Percentiles rank a stretch among this genome's conserved stretches.
Conservation (phyloP, 1,140 invertebrate genomes). For the Drosophila cardini region DNA sequence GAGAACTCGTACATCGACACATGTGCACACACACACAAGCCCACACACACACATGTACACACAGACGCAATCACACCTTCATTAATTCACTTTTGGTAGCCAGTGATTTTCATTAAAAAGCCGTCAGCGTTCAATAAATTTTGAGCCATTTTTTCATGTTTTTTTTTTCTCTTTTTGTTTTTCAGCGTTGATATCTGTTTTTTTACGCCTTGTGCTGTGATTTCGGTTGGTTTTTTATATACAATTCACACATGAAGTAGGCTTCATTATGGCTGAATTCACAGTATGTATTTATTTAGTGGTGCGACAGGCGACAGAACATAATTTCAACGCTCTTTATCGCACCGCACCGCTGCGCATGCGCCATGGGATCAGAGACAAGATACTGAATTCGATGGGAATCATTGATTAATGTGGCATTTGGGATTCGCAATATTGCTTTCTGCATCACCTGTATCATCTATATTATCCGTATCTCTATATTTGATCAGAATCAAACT, state of each 20-base stretch:
- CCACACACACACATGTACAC: slow-evolving; percentile 27
- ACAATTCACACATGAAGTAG: slow-evolving; percentile 19
- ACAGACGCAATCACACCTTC: slow-evolving; percentile 57
- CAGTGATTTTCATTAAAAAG: slow-evolving; percentile 82
- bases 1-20: slow-evolving; percentile 49
- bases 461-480: slow-evolving; percentile 37
- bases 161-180: slow-evolving; percentile 24
- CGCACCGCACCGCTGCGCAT: slow-evolving; percentile 69
- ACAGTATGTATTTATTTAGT: slow-evolving; percentile 78
- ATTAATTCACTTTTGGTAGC: slow-evolving; percentile 82
- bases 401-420: slow-evolving; percentile 74
- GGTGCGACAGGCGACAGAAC: slow-evolving; percentile 73
- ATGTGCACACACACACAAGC: slow-evolving; percentile 51
- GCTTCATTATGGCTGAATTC: slow-evolving; percentile 70
- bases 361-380: slow-evolving; percentile 39
- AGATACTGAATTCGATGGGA: slow-evolving; percentile 19
- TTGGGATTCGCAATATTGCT: slow-evolving; percentile 29
- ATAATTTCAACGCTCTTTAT: slow-evolving; percentile 82
- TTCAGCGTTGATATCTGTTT: slow-evolving; percentile 42
- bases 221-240: slow-evolving; percentile 67
- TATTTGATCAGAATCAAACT: slow-evolving; percentile 48
- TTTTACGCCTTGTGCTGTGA: slow-evolving; percentile 67
- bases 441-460: slow-evolving; percentile 16
- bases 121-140: slow-evolving; percentile 82
- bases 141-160: slow-evolving; percentile 51